Conservation (phyloP, 2,113 vertebrate species). For the Coregonus clupeaformis region DNA sequence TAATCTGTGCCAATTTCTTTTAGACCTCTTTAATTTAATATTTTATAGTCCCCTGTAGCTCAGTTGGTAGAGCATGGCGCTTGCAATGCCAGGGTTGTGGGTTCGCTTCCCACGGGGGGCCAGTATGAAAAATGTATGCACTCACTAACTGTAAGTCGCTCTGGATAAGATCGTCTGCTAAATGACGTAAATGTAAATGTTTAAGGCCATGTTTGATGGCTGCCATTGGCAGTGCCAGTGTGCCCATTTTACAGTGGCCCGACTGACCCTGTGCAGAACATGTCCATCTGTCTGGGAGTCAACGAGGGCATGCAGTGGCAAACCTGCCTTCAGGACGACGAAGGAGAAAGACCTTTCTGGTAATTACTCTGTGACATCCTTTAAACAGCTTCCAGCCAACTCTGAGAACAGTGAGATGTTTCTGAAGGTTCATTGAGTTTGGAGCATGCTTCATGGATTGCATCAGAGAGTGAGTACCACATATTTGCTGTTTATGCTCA, state of each 20-base stretch:
- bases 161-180: too few species aligned
- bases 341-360: background rate
- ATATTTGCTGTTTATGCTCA: too few species aligned
- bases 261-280: background rate
- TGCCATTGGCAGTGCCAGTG: background rate
- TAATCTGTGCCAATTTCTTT: background rate
- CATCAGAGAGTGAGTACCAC: too few species aligned
- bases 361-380: constrained; percentile 15
- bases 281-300: background rate
- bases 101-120: too few species aligned
- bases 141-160: too few species aligned
- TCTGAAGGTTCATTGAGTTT: background rate
- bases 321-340: background rate
- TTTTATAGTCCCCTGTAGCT: too few species aligned
- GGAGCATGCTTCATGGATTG: too few species aligned
- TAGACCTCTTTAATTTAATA: background rate
- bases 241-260: background rate
- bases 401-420: background rate
- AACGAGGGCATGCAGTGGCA: background rate
- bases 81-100: too few species aligned
- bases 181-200: too few species aligned
- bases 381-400: constrained; percentile 5
- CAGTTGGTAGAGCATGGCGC: too few species aligned
- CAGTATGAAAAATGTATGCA: too few species aligned
- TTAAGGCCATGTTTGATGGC: background rate